Conservation (phyloP, 2,797 vertebrate species). For the Sebastes steindachneri region DNA sequence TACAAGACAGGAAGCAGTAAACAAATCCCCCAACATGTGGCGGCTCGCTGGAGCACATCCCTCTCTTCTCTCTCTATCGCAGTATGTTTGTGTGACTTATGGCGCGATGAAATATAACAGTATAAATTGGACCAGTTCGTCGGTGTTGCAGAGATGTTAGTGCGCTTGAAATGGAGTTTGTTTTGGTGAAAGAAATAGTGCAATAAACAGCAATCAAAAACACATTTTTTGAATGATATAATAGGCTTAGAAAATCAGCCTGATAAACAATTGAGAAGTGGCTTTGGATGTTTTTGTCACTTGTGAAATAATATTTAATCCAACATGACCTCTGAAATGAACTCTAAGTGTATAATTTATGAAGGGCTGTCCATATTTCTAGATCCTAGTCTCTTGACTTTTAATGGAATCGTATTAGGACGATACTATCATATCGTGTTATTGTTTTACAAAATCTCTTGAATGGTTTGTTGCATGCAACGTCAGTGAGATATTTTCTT, state of each 20-base stretch:
- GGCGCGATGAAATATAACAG: conserved; percentile 37
- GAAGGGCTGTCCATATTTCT: neutral
- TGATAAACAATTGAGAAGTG: neutral
- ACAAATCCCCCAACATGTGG: conserved; percentile 75
- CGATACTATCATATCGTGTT: neutral
- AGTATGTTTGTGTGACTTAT: conserved; percentile 44
- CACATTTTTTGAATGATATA: neutral
- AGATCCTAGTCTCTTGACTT: neutral
- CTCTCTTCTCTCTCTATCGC: conserved; percentile 38
- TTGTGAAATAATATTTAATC: neutral
- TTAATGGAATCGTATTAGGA: neutral
- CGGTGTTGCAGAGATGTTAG: neutral
- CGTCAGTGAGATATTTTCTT: neutral
- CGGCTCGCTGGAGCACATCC: conserved; percentile 70
- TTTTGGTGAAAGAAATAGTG: conserved; percentile 14
- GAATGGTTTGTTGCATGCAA: neutral
- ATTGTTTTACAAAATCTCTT: neutral
- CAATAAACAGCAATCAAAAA: conserved; percentile 17
- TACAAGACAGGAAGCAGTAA: conserved; percentile 74
- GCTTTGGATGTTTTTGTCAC: neutral
- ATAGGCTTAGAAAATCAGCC: neutral
- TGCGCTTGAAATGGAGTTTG: conserved; percentile 7
- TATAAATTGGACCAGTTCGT: conserved; percentile 22
- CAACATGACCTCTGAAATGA: neutral
- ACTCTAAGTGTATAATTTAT: neutral